phyloP scores from a whole-genome alignment of 2,797 vertebrate genomes.

The Sandelia bainsii region DNA sequence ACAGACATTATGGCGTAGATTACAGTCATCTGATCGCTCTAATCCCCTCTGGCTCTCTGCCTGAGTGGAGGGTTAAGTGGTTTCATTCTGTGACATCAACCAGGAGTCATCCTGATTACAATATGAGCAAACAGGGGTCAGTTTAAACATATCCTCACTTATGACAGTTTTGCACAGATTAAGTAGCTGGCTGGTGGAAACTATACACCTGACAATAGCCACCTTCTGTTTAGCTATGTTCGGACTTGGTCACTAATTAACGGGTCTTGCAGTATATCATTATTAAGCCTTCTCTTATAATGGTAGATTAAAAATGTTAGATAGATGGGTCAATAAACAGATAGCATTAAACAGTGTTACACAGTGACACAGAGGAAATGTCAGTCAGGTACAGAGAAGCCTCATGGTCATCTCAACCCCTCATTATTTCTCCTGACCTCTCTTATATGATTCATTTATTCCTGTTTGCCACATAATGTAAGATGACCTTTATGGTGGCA shows the following conservation, averaged over 20 bases:
- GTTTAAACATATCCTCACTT: constrained; percentile 30
- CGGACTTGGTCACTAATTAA: background rate
- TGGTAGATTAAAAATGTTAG: too few species aligned
- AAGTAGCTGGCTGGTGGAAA: constrained; percentile 9
- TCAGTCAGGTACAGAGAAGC: constrained; percentile 8
- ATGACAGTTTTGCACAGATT: constrained; percentile 33
- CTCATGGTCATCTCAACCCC: background rate
- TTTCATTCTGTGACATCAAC: constrained; percentile 76
- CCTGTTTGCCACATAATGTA: background rate
- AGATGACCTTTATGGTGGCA: constrained; percentile 55
- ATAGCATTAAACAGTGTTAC: background rate
- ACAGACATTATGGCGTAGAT: constrained; percentile 55
- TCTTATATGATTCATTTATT: constrained; percentile 50
- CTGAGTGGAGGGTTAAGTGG: constrained; percentile 76
- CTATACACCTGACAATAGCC: background rate
- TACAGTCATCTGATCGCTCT: constrained; percentile 73
- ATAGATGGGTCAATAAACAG: too few species aligned
- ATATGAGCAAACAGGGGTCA: constrained; percentile 29
- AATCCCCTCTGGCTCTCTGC: constrained; percentile 66
- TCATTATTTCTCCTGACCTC: constrained; percentile 12
- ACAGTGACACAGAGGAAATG: constrained; percentile 17
- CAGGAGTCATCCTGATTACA: constrained; percentile 65
- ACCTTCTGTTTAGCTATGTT: background rate
- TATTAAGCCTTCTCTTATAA: background rate
- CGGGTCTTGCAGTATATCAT: too few species aligned